Evolutionary conservation across 2,888 invertebrate genomes (phyloP).

Genomic region (Euclidia mi): DNA sequence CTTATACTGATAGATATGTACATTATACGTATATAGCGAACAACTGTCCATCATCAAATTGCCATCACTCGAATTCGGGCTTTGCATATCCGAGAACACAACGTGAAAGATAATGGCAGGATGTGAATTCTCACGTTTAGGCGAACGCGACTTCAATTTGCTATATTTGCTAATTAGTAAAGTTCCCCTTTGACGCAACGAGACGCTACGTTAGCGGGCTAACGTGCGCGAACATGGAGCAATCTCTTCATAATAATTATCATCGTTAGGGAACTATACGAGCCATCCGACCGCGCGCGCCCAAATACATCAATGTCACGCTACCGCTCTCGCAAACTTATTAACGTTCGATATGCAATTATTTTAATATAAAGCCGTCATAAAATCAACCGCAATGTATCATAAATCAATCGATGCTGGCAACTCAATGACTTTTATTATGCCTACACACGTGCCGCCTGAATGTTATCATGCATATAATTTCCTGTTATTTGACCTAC

Average conservation of each 20-base stretch:
- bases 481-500: too few species aligned
- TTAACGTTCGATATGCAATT: conserved; percentile 49
- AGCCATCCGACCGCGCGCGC: conserved; percentile 33
- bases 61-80: conserved; percentile 23
- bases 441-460: too few species aligned
- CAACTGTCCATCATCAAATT: not conserved
- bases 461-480: too few species aligned
- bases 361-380: conserved; percentile 47
- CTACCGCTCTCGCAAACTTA: conserved; percentile 56
- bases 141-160: conserved; percentile 73
- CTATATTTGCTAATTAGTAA: conserved; percentile 86
- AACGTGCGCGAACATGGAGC: conserved; percentile 56
- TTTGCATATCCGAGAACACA: conserved; percentile 59
- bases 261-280: conserved; percentile 65
- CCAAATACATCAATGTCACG: conserved; percentile 60
- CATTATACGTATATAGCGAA: not conserved
- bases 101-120: conserved; percentile 59
- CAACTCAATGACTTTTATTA: not conserved
- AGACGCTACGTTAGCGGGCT: conserved; percentile 53
- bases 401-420: conserved; percentile 15
- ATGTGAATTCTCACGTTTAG: conserved; percentile 71
- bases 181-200: conserved; percentile 76
- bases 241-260: conserved; percentile 75
- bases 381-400: conserved; percentile 40
- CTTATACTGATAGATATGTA: too few species aligned